Conservation (phyloP, 2,113 vertebrate genomes). For the Pterocles burchelli region DNA sequence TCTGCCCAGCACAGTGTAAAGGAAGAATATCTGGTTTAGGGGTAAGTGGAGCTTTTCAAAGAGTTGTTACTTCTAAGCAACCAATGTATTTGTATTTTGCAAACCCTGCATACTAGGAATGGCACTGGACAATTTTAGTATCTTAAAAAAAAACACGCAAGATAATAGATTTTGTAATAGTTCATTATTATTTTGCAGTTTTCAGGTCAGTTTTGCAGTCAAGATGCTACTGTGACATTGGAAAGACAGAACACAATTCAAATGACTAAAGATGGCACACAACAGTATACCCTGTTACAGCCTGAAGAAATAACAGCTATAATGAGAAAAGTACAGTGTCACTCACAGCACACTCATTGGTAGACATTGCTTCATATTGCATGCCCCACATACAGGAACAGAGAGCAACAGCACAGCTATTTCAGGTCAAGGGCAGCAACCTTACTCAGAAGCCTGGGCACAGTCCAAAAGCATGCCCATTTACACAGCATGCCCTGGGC, state of each 20-base stretch:
- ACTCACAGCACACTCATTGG: neutral
- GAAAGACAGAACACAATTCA: neutral
- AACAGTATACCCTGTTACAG: neutral
- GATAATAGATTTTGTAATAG: neutral
- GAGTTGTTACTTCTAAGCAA: neutral
- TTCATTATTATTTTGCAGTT: neutral
- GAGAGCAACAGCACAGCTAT: neutral
- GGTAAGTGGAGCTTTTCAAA: neutral
- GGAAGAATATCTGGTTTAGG: neutral
- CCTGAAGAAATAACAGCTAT: neutral
- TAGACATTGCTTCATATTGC: neutral
- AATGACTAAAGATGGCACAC: neutral
- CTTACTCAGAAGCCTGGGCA: neutral
- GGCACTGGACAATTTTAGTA: neutral
- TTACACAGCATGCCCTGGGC: neutral
- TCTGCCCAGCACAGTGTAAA: neutral
- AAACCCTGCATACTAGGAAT: neutral
- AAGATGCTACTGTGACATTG: neutral
- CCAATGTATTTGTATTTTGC: neutral
- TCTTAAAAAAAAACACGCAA: neutral
- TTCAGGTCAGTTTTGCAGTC: neutral
- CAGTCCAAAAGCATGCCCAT: neutral
- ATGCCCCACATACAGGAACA: neutral
- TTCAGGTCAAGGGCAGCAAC: constrained; percentile 39
- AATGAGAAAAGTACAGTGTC: neutral